These are phyloP conservation scores for Lacerta bilineata DNA, from an alignment of 2,797 vertebrate genomes.

Conservation along the genomic window DNA sequence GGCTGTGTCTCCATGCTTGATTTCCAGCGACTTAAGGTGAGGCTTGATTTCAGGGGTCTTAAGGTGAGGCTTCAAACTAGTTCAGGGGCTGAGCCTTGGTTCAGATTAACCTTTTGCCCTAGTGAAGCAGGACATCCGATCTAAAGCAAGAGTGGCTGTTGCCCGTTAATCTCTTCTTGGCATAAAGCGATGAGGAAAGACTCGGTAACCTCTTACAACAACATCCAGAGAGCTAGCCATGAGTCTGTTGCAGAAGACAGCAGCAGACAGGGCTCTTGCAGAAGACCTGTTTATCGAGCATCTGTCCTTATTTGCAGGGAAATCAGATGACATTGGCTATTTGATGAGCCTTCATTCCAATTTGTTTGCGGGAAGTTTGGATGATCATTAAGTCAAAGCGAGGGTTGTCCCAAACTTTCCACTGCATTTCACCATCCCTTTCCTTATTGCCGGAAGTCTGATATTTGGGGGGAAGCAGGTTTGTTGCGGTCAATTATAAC, in stretches of 20 bases:
- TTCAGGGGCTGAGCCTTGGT: background rate
- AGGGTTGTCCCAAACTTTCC: too few relatives aligned
- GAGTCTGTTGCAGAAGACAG: background rate
- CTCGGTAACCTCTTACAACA: background rate
- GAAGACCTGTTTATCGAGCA: too few relatives aligned
- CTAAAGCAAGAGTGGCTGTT: background rate
- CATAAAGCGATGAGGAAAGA: background rate
- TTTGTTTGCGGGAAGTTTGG: too few relatives aligned
- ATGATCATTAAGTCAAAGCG: too few relatives aligned
- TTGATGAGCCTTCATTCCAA: too few relatives aligned
- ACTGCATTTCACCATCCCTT: too few relatives aligned
- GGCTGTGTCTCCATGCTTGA: background rate
- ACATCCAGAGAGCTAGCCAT: background rate
- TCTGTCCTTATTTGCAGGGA: too few relatives aligned
- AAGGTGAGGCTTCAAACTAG: background rate
- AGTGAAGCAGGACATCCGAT: background rate
- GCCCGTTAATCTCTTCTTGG: conserved; percentile 8
- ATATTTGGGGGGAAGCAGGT: too few relatives aligned
- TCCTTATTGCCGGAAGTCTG: too few relatives aligned
- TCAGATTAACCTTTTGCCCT: conserved; percentile 5
- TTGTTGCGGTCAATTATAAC: too few relatives aligned
- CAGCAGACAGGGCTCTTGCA: background rate
- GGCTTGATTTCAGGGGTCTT: background rate
- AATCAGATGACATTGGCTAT: too few relatives aligned
- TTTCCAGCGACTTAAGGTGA: background rate